phyloP scores from a whole-genome alignment of 2,797 vertebrate genomes.

The Carapus acus region DNA sequence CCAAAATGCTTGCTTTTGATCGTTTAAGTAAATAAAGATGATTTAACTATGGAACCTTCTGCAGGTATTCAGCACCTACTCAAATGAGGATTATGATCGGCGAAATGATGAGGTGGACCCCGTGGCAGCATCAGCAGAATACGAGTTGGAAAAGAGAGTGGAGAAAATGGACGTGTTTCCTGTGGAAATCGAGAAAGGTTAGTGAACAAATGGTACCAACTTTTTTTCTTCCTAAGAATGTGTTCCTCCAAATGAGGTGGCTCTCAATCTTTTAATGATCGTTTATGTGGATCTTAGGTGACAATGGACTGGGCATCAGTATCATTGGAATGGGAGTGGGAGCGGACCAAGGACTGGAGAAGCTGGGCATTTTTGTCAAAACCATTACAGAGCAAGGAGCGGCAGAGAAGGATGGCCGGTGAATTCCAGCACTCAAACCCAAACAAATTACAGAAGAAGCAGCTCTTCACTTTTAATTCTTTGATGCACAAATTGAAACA shows the following conservation, averaged over 20 bases:
- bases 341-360: conserved; percentile 89
- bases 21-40: too few species aligned
- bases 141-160: conserved; percentile 90
- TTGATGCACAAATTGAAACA: too few species aligned
- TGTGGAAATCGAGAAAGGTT: conserved; percentile 85
- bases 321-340: conserved; percentile 95
- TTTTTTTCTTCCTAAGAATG: too few species aligned
- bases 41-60: too few species aligned
- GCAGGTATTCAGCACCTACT: conserved; percentile 88
- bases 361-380: conserved; percentile 92
- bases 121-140: conserved; percentile 88
- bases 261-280: too few species aligned
- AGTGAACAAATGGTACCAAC: conserved; percentile 4
- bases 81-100: conserved; percentile 90
- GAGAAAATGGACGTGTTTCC: conserved; percentile 96
- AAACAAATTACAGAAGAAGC: too few species aligned
- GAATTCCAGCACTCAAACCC: conserved; percentile 42
- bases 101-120: conserved; percentile 92
- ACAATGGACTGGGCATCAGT: conserved; percentile 89
- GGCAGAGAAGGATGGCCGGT: conserved; percentile 85
- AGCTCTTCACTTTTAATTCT: too few species aligned
- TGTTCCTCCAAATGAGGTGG: too few species aligned
- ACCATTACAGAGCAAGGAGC: conserved; percentile 88
- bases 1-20: too few species aligned
- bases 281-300: conserved; percentile 67